Evolutionary conservation across 2,888 invertebrate species (phyloP).

Genomic region (Cremastinae sp.): DNA sequence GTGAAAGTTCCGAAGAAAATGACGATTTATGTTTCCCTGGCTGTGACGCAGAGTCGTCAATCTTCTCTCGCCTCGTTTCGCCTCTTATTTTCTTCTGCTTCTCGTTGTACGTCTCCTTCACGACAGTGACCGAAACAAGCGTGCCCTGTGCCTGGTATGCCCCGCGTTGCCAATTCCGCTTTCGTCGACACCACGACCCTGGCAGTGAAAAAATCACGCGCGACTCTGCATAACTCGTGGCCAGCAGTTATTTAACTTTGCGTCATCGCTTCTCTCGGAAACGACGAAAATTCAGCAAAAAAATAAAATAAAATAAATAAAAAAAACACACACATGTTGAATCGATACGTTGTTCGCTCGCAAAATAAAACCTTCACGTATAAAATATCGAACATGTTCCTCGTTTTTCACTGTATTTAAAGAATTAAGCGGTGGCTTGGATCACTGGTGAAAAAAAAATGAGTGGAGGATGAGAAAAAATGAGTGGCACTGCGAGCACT

Average conservation of each 20-base stretch:
- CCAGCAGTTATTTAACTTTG: constrained; percentile 55
- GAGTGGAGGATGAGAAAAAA: constrained; percentile 2
- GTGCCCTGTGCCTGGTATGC: constrained; percentile 67
- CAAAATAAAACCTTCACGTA: no score
- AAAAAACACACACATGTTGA: no score
- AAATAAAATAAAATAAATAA: no score
- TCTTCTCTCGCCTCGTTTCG: not conserved
- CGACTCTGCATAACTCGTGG: constrained; percentile 35
- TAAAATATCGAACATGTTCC: no score
- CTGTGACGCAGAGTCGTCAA: not conserved
- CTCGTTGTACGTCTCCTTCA: constrained; percentile 19
- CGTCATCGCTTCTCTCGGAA: constrained; percentile 14
- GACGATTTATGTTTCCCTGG: not conserved
- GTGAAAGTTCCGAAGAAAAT: not conserved
- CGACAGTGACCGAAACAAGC: constrained; percentile 32
- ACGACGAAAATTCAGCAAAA: constrained; percentile 3
- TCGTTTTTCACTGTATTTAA: no score
- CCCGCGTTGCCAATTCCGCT: constrained; percentile 62
- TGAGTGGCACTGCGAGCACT: constrained; percentile 11
- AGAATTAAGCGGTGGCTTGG: not conserved
- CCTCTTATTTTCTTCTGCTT: not conserved
- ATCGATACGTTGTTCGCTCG: no score
- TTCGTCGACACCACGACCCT: constrained; percentile 65
- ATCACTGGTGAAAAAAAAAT: constrained; percentile 13
- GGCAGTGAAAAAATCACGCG: constrained; percentile 64